Base-by-base conservation (phyloP, 2,113 vertebrate genomes). In the Nothocercus nigrocapillus region DNA sequence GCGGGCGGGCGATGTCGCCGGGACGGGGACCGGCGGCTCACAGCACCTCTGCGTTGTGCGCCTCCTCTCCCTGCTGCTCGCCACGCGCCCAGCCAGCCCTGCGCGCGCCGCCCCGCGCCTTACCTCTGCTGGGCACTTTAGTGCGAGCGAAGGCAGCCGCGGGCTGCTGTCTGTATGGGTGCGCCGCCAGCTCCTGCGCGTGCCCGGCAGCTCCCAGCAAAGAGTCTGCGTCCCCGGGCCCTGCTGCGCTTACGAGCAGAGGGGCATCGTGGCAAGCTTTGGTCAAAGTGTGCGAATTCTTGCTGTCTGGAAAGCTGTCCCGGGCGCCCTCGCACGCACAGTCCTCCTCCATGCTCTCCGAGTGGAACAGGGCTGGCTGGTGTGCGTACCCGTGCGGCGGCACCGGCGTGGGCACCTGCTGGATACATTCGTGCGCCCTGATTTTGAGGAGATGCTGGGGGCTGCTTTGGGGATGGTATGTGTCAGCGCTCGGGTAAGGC, bases 281-380 rank as follows among this genome's bases (percentile, higher is more conserved):
- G 97, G 98, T 97, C 97, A 98, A 96, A 32, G 99, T 63, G 58
- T 90, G 94, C 58, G 97, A 72, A 61, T 94, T 95, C 97, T 97
- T 97, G 93, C 91, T 97, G 97, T 99, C 99, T 11, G 98, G 96
- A 97, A 99, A 99, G 94, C 94, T 82, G 2, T 98, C 98, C 83
- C 94, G 97, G 91, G 98, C 98, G 7, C 95, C 98, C 87, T 98
- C 98, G 20, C 97, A 97, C 1, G 88, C 91, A 44, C 97, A 98
- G 93, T 99, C 99, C 97, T 99, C 99, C 95, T 99, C 99, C 99
- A 99, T 99, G 98, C 99, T 99, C 98, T 99, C 99, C 0, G 99
- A 99, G 45, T 98, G 99, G 87, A 98, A 95, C 88, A 99, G 97
- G 70, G 96, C 86, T 0, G 98, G 91, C 90, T 97, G 98, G 75